Evolutionary conservation across 2,113 vertebrate genomes (phyloP), one percentile per base, ranked within the genome.

Genomic region (Todiramphus chloris): DNA sequence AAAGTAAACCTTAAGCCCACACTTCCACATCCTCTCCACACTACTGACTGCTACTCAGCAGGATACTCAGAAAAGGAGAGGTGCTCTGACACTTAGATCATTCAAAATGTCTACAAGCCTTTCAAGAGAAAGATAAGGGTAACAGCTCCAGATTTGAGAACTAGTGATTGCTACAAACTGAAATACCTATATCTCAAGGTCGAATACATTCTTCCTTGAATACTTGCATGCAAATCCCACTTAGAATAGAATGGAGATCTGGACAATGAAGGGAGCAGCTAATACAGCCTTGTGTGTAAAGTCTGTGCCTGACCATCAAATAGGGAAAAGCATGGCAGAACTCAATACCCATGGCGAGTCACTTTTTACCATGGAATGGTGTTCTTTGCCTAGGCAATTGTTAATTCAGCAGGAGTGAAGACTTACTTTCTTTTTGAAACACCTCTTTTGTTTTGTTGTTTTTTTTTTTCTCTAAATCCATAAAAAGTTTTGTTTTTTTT

Each of bases 341-440:
- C 44, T 92, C 59, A 83, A 80, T 89, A 90, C 31, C 41, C 1
- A 2, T 2, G 4, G 18, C 50, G 79, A 95, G 75, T 80, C 67
- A 94, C 14, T 4, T 87, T 58, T 83, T 92, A 86, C 44, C 55
- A 75, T 5, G 25, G 31, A 94, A 41, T 43, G 39, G 41, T 50
- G n/a, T 39, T 93, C 35, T 78, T 84, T 91, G 60, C 35, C 60
- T 81, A 67, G 50, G 69, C 33, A 91, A 81, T 78, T 83, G 56
- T 63, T 93, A 90, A 95, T 94, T 90, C 31, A 77, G 55, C 24
- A 86, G 33, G 30, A 93, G 41, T 39, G 60, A 46, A 93, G 46
- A 92, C 9, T 17, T 41, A 43, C 79, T 67, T 62, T 74, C 80
- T 51, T 81, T 81, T 74, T 1, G 0, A 67, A 81, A 74, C 3